phyloP scores from a whole-genome alignment of 2,888 invertebrate genomes.

The Plebejus anna region DNA sequence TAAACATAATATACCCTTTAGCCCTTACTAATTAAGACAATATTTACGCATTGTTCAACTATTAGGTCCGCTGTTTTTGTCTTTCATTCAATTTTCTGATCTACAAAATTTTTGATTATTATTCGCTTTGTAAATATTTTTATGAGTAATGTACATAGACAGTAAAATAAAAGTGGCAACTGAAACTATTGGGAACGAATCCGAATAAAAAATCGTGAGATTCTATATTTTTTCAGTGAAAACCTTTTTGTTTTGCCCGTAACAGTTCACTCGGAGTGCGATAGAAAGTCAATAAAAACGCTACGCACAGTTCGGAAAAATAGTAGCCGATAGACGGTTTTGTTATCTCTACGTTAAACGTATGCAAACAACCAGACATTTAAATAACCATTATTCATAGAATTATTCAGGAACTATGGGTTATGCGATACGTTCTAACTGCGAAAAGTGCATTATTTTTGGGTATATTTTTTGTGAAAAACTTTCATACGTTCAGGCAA shows the following conservation, averaged over 20 bases:
- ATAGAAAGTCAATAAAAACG: slow-evolving; percentile 39
- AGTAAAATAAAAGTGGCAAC: neutral
- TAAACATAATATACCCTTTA: neutral
- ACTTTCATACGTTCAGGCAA: neutral
- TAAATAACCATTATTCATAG: slow-evolving; percentile 36
- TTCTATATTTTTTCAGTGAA: neutral
- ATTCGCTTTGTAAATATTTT: no score
- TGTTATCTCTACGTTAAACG: slow-evolving; percentile 42
- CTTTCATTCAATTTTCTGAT: no score
- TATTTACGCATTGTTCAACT: no score
- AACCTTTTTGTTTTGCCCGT: slow-evolving; percentile 7
- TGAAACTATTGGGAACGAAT: neutral
- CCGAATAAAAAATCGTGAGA: neutral
- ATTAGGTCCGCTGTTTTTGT: no score
- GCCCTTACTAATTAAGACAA: no score
- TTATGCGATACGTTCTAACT: neutral
- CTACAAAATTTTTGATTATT: no score
- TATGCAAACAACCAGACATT: slow-evolving; percentile 49
- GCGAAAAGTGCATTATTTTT: neutral
- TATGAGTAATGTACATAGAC: neutral
- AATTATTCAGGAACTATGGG: neutral
- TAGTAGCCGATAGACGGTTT: slow-evolving; percentile 37
- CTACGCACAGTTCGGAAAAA: slow-evolving; percentile 37
- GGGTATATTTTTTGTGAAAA: neutral
- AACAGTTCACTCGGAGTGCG: neutral